A percentile compares a stretch with the other conserved stretches of the same genome.
Evolutionary conservation across 1,140 invertebrate species (phyloP).

Genomic region (Drosophila repleta): DNA sequence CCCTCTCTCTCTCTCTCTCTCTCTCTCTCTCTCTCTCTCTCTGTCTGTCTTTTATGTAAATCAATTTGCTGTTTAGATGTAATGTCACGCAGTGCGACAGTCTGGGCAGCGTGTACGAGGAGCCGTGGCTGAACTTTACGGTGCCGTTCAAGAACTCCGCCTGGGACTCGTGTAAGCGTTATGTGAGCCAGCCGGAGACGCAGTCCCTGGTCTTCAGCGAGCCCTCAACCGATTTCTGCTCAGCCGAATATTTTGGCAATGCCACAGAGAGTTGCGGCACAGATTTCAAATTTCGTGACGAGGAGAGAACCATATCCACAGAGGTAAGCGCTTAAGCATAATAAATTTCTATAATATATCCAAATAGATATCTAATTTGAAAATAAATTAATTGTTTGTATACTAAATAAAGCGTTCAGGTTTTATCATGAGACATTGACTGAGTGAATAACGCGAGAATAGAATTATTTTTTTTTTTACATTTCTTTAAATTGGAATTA

Average conservation of each 20-base stretch:
- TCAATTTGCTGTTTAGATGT: conserved; percentile 85
- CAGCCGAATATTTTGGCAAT: conserved; percentile 77
- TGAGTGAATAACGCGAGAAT: too few relatives aligned
- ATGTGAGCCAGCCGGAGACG: conserved; percentile 29
- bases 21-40: background rate
- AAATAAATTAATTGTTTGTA: too few relatives aligned
- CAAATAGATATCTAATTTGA: too few relatives aligned
- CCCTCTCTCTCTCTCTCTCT: background rate
- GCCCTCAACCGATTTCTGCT: conserved; percentile 47
- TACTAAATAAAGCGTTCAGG: too few relatives aligned
- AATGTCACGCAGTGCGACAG: conserved; percentile 87
- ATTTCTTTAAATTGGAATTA: too few relatives aligned
- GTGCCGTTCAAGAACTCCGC: conserved; percentile 83
- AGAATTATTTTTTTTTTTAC: too few relatives aligned
- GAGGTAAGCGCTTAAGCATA: conserved; percentile 55
- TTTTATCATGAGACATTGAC: too few relatives aligned
- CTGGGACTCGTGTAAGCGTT: conserved; percentile 85
- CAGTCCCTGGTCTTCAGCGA: conserved; percentile 2
- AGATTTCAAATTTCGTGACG: conserved; percentile 68
- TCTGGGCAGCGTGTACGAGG: conserved; percentile 81
- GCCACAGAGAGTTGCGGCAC: conserved; percentile 50
- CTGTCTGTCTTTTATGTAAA: background rate
- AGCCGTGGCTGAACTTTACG: conserved; percentile 85
- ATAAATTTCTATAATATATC: background rate
- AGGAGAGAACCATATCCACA: conserved; percentile 72